phyloP scores from a whole-genome alignment of 2,888 invertebrate genomes.

The Oscheius myriophilus region DNA sequence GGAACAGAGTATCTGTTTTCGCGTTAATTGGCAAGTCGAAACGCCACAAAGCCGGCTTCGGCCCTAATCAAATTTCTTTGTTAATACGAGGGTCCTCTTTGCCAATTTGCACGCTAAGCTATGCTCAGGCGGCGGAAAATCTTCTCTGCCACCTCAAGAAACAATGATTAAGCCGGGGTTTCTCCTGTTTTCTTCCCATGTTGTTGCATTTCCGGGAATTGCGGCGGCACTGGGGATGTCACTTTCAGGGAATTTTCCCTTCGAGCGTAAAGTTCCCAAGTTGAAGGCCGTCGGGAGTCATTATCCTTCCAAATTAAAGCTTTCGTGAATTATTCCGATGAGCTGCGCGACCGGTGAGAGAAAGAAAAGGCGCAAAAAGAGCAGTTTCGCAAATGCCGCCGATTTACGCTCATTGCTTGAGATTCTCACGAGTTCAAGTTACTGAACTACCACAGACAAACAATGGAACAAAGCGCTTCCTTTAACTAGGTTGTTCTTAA shows the following conservation, averaged over 20 bases:
- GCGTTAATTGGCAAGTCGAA: slow-evolving; percentile 30
- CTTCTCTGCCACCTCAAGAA: too few species aligned
- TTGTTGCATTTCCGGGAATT: too few species aligned
- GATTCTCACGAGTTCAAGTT: too few species aligned
- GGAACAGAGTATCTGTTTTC: slow-evolving; percentile 19
- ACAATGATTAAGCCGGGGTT: too few species aligned
- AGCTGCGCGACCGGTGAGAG: slow-evolving; percentile 7
- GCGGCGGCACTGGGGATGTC: too few species aligned
- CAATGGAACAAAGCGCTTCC: too few species aligned
- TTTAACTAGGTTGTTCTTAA: too few species aligned
- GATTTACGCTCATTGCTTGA: too few species aligned
- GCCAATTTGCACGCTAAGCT: slow-evolving; percentile 30
- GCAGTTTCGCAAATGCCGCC: not conserved
- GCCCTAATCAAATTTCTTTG: slow-evolving; percentile 34
- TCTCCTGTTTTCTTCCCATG: too few species aligned
- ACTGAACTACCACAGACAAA: too few species aligned
- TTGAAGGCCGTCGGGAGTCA: not conserved
- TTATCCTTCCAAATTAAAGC: slow-evolving; percentile 14
- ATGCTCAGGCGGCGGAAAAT: slow-evolving; percentile 17
- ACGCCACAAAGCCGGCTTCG: slow-evolving; percentile 31
- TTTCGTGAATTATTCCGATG: slow-evolving; percentile 20
- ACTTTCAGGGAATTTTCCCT: too few species aligned
- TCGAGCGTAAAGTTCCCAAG: too few species aligned
- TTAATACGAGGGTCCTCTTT: slow-evolving; percentile 32
- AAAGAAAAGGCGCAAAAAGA: slow-evolving; percentile 3